Evolutionary conservation across 2,888 invertebrate species (phyloP).

Genomic region (Pinctada fucata): DNA sequence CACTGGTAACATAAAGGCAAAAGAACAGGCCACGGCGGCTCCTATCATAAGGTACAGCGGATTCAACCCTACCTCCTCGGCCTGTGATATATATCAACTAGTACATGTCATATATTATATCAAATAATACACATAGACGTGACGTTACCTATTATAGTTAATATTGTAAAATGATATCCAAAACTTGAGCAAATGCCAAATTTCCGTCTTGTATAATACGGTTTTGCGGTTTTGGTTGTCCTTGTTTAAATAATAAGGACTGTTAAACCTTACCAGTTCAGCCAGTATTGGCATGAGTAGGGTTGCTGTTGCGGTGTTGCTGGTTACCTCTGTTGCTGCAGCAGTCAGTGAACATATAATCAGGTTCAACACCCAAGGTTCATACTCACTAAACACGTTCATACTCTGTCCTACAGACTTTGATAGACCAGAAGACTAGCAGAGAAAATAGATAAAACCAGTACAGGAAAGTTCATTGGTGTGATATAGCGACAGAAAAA

Average conservation of each 20-base stretch:
- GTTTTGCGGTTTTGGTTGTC: no score
- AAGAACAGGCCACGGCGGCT: slow-evolving; percentile 91
- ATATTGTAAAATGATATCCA: no score
- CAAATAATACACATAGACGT: no score
- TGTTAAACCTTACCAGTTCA: slow-evolving; percentile 55
- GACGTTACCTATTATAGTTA: no score
- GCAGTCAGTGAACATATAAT: slow-evolving; percentile 60
- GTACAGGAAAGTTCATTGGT: neutral
- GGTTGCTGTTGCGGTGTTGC: slow-evolving; percentile 70
- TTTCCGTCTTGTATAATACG: no score
- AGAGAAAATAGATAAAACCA: slow-evolving; percentile 20
- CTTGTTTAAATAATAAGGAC: no score
- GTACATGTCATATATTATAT: neutral
- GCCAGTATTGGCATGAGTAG: slow-evolving; percentile 70
- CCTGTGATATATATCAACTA: slow-evolving; percentile 74
- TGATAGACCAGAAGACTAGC: slow-evolving; percentile 66
- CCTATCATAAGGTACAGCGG: slow-evolving; percentile 94
- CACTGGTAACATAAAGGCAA: slow-evolving; percentile 93
- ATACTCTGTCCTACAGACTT: slow-evolving; percentile 60
- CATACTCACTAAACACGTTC: slow-evolving; percentile 47
- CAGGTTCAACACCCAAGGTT: slow-evolving; percentile 60
- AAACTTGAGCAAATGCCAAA: no score
- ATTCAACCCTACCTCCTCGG: slow-evolving; percentile 85
- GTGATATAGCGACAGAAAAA: no score
- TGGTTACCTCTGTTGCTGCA: slow-evolving; percentile 68